These are phyloP conservation scores for Scaptodrosophila latifasciaeformis DNA, from an alignment of 2,888 invertebrate genomes.

Conservation along the genomic window DNA sequence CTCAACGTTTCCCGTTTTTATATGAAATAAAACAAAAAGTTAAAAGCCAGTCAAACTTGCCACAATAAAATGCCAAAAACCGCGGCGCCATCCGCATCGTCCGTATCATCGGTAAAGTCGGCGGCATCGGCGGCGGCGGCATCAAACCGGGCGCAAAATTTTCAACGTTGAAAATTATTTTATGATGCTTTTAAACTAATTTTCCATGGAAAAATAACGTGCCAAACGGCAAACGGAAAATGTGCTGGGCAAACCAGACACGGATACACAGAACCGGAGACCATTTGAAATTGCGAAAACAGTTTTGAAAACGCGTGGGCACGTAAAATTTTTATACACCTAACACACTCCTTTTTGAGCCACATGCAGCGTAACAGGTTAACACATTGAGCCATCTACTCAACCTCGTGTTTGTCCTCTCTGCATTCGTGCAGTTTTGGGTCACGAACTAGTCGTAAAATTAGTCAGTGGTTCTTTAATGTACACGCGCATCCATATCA, in stretches of 20 bases:
- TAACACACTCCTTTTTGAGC: no score
- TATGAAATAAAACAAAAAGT: slow-evolving; percentile 19
- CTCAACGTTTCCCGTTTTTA: slow-evolving; percentile 32
- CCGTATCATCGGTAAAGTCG: slow-evolving; percentile 41
- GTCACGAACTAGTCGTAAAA: slow-evolving; percentile 55
- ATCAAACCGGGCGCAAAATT: slow-evolving; percentile 55
- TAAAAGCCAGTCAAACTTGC: slow-evolving; percentile 1
- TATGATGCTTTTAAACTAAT: slow-evolving; percentile 68
- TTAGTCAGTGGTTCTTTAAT: slow-evolving; percentile 31
- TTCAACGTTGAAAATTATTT: slow-evolving; percentile 56
- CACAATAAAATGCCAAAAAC: not conserved
- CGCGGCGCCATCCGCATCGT: no score
- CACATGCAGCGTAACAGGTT: slow-evolving; percentile 45
- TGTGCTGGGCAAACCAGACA: not conserved
- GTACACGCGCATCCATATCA: no score
- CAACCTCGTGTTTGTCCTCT: slow-evolving; percentile 3
- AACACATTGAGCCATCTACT: slow-evolving; percentile 9
- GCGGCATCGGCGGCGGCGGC: slow-evolving; percentile 45
- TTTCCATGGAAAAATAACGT: slow-evolving; percentile 53
- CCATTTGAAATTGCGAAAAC: slow-evolving; percentile 14
- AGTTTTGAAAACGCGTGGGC: slow-evolving; percentile 45
- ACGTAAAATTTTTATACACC: slow-evolving; percentile 52
- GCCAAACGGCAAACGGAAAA: slow-evolving; percentile 15
- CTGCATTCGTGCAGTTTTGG: not conserved
- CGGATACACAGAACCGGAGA: not conserved